Conservation (phyloP, 2,888 invertebrate species). For the Baronia brevicornis region DNA sequence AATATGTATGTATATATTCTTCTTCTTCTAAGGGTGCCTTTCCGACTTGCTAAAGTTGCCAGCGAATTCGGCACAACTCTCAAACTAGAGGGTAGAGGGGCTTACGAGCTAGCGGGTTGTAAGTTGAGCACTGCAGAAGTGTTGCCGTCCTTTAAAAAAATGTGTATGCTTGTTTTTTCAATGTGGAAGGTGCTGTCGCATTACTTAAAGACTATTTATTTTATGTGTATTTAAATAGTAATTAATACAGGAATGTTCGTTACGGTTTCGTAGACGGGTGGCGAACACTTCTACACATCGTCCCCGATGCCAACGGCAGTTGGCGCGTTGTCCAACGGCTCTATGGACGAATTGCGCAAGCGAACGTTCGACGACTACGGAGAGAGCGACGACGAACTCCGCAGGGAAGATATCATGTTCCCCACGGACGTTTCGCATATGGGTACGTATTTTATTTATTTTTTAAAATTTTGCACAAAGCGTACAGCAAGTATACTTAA, state of each 20-base stretch:
- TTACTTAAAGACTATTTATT: neutral
- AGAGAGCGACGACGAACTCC: conserved; percentile 93
- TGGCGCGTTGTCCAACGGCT: conserved; percentile 78
- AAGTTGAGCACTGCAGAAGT: too few species aligned
- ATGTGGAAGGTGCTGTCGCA: neutral
- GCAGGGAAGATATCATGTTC: conserved; percentile 90
- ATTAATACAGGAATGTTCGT: too few species aligned
- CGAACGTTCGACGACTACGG: conserved; percentile 85
- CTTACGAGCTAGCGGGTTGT: too few species aligned
- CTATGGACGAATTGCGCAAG: conserved; percentile 75
- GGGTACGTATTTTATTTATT: conserved; percentile 52
- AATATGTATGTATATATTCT: too few species aligned
- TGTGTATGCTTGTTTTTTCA: too few species aligned
- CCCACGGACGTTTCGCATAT: conserved; percentile 79
- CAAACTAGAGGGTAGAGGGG: too few species aligned
- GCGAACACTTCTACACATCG: conserved; percentile 67
- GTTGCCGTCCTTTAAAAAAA: too few species aligned
- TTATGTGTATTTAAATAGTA: too few species aligned
- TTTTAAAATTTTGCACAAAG: conserved; percentile 4
- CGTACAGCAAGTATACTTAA: neutral
- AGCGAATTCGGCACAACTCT: too few species aligned
- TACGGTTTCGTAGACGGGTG: conserved; percentile 37
- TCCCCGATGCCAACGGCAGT: conserved; percentile 65
- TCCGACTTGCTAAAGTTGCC: too few species aligned
- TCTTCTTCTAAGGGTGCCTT: too few species aligned